Percentiles rank a stretch among this genome's conserved stretches.
Evolutionary conservation across 2,888 invertebrate genomes (phyloP).

Genomic region (Agelastica alni): DNA sequence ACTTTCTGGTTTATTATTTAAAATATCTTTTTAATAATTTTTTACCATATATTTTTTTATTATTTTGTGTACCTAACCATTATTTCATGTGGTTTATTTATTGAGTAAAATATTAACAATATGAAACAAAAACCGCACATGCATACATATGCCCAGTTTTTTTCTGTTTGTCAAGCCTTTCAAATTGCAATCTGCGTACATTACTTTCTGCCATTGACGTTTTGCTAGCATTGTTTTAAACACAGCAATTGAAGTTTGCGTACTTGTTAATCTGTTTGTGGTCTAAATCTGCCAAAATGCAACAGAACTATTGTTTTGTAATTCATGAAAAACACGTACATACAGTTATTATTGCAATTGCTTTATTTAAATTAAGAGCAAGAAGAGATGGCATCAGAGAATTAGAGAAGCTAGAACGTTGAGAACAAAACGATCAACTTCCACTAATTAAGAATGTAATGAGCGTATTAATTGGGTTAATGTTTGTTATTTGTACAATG

Average conservation of each 20-base stretch:
- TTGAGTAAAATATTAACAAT: no score
- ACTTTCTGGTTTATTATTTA: no score
- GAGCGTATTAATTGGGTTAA: no score
- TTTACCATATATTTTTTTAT: no score
- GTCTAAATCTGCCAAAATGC: slow-evolving; percentile 22
- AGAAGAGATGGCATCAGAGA: slow-evolving; percentile 18
- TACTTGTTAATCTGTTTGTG: slow-evolving; percentile 30
- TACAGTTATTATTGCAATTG: slow-evolving; percentile 36
- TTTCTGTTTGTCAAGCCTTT: background rate
- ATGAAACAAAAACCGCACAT: no score
- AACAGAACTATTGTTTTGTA: slow-evolving; percentile 29
- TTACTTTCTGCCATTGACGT: slow-evolving; percentile 21
- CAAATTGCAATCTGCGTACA: slow-evolving; percentile 5
- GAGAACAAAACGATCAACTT: background rate
- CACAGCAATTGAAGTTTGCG: slow-evolving; percentile 23
- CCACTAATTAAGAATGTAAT: background rate
- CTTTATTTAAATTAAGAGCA: slow-evolving; percentile 37
- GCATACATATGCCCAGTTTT: no score
- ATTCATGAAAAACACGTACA: slow-evolving; percentile 33
- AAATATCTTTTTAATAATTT: no score
- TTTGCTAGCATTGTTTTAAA: slow-evolving; percentile 22
- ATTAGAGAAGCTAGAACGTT: slow-evolving; percentile 2
- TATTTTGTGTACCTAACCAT: no score
- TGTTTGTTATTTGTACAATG: no score
- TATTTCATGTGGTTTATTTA: no score